phyloP scores from a whole-genome alignment of 2,888 invertebrate species.

The Eumacrocentrus americanus region DNA sequence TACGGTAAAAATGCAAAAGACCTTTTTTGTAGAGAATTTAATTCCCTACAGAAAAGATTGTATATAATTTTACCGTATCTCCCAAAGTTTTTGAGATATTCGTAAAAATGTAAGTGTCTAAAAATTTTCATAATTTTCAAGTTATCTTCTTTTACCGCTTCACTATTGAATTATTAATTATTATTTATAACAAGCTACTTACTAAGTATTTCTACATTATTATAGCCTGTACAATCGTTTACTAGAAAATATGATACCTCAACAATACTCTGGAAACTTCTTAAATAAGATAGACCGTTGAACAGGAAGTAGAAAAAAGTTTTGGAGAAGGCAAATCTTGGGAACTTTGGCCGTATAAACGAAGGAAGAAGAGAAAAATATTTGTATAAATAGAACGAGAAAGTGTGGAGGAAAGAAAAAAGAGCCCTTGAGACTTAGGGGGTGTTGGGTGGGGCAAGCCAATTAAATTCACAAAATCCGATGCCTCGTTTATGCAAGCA shows the following conservation, averaged over 20 bases:
- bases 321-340: slow-evolving; percentile 18
- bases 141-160: too few species aligned
- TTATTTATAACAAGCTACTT: slow-evolving; percentile 6
- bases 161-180: too few species aligned
- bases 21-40: background rate
- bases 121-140: too few species aligned
- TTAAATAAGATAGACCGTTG: slow-evolving; percentile 19
- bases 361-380: slow-evolving; percentile 9
- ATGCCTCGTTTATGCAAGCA: slow-evolving; percentile 49
- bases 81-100: too few species aligned
- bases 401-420: background rate
- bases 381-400: slow-evolving; percentile 8
- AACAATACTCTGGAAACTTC: slow-evolving; percentile 13
- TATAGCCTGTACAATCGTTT: slow-evolving; percentile 3
- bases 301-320: slow-evolving; percentile 14
- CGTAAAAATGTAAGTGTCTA: slow-evolving; percentile 1
- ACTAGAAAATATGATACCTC: background rate
- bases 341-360: slow-evolving; percentile 18
- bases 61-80: background rate
- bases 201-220: background rate
- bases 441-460: slow-evolving; percentile 39
- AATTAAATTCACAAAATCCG: slow-evolving; percentile 57
- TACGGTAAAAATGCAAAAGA: background rate
- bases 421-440: slow-evolving; percentile 10
- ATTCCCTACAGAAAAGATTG: background rate